Evolutionary conservation across 2,888 invertebrate species (phyloP), one percentile per base, ranked within the genome.

Genomic region (Odontothrips loti): DNA sequence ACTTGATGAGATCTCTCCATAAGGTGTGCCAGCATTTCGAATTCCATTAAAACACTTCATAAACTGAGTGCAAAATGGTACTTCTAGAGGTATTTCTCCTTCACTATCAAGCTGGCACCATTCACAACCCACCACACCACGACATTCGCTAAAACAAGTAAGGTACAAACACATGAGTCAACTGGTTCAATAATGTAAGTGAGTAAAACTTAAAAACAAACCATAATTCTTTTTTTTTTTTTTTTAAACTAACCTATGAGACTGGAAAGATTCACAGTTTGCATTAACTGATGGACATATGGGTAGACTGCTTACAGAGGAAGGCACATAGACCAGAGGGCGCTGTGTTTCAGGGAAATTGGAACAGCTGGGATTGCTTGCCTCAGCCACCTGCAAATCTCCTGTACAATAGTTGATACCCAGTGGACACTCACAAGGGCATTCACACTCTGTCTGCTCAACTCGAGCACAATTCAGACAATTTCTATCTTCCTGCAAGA

Each of bases 361-460:
- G 20, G 82, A 81, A 43, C 84, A 84, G 47, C 83, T 82, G 12
- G 82, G 82, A 81, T 82, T 81, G 17, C 68, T 75, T 23, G 81
- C 80, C 15, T 83, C 82, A 48, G 83, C 84, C 12, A 81, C 82
- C 29, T 83, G 82, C 8, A 82, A 80, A 23, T 83, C 81, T 10
- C 82, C 82, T 3, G 87, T 86, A 84, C 91, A 91, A 80, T 88
- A 87, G 82, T 89, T 88, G 83, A 89, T 88, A 82, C 90, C 89
- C 10, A 91, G 82, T 1, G 90, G 93, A 86, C 97, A 97, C 87
- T 97, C 96, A 86, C 97, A 97, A 0, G 97, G 97, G 86, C 97
- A 97, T 87, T 97, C 97, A 85, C 97, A 97, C 86, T 97, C 96
- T 4, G 93, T 94, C 88, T 96, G 96, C 86, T 97, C 97, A 95